Evolutionary conservation across 2,797 vertebrate species (phyloP), one percentile per base, ranked within the genome.

Genomic region (Naso thynnoides): DNA sequence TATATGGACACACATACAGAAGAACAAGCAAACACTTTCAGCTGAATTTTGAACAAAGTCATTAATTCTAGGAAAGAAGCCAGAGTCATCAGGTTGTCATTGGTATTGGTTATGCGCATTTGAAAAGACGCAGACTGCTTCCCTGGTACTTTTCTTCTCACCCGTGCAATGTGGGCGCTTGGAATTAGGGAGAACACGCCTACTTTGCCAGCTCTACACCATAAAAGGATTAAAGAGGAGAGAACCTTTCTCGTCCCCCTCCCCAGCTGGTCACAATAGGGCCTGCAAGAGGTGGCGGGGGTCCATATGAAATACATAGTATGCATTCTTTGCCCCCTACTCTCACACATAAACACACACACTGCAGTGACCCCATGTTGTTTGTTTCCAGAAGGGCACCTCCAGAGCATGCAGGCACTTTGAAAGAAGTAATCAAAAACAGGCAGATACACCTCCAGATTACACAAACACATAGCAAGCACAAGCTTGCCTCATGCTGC

Each of bases 271-370:
- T 78, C 71, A 73, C 85, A 87, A 76, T 72, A 44, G 75, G 71
- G 77, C 62, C 72, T 64, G 44, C 47, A 70, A 63, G 81, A 45
- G n/a, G 58, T 71, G 57, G 41, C 36, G 53, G 79, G 70, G 66
- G 62, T 58, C 61, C 70, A 70, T 67, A 59, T 88, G 60, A 88
- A 88, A 89, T 65, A 90, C 66, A 86, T 83, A 83, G 57, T n/a
- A 53, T 67, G 67, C 89, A 91, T 91, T 92, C 93, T 73, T 87
- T 33, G 85, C 84, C 86, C 84, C 88, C 86, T 21, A 15, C 67
- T 47, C 72, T 60, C 57, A 54, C 33, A 52, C 79, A 64, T 73
- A 83, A 64, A 85, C 80, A 89, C 77, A 90, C 39, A 70, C 78
- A 69, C 47, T 67, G 33, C 68, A 50, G 52, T 63, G 56, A 78